These are phyloP conservation scores for Hirtodrosophila confusa DNA, from an alignment of 2,888 invertebrate species.

Conservation along the genomic window DNA sequence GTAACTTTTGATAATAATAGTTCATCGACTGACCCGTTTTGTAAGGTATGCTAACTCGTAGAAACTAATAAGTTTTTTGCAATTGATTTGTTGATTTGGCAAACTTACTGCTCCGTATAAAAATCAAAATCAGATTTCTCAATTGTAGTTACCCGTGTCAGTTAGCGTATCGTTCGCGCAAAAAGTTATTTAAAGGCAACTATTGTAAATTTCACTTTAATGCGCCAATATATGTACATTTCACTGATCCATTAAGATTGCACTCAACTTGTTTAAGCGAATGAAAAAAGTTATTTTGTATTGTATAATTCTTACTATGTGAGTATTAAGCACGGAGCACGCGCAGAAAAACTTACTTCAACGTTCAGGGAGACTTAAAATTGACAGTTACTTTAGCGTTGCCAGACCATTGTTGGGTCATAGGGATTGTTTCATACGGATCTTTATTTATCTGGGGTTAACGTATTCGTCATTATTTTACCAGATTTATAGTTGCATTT, in stretches of 20 bases:
- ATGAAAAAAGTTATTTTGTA: constrained; percentile 63
- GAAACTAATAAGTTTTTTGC: neutral
- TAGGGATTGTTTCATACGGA: too few relatives aligned
- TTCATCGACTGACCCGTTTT: neutral
- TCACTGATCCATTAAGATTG: constrained; percentile 3
- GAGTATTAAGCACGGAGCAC: constrained; percentile 21
- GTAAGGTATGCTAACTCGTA: neutral
- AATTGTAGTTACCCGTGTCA: constrained; percentile 1
- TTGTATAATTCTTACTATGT: constrained; percentile 66
- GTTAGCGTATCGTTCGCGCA: constrained; percentile 9
- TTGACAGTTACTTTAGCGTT: constrained; percentile 19
- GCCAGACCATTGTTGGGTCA: constrained; percentile 13
- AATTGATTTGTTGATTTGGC: constrained; percentile 1
- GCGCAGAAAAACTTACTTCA: constrained; percentile 29
- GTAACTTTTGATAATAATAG: neutral
- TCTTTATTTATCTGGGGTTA: too few relatives aligned
- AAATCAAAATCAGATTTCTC: constrained; percentile 1
- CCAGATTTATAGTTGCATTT: too few relatives aligned
- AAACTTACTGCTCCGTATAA: constrained; percentile 9
- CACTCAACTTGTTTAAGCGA: constrained; percentile 6
- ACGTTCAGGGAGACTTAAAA: constrained; percentile 1
- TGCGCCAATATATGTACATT: neutral
- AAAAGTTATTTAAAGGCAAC: neutral
- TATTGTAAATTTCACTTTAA: neutral
- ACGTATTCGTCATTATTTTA: too few relatives aligned